These are phyloP conservation scores for Erannis defoliaria DNA, from an alignment of 2,888 invertebrate genomes.

Conservation along the genomic window DNA sequence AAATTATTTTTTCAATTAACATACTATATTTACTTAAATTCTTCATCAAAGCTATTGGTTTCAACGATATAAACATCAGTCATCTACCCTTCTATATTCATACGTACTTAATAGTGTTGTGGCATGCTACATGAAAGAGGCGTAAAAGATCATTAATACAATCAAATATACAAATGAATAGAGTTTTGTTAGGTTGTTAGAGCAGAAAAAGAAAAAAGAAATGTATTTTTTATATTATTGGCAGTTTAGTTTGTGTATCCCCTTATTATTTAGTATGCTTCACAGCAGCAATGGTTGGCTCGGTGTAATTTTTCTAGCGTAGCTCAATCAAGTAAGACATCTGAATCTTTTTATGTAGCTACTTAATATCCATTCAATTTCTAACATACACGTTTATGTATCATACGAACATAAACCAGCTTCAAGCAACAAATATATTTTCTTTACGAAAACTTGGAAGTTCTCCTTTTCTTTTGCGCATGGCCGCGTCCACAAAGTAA, in stretches of 20 bases:
- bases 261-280: background rate
- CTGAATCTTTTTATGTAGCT: background rate
- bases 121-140: too few species aligned
- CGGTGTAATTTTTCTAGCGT: background rate
- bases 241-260: too few species aligned
- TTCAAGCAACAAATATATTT: constrained; percentile 3
- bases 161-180: background rate
- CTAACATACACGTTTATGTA: background rate
- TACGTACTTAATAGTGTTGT: too few species aligned
- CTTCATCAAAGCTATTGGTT: too few species aligned
- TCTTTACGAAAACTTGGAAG: constrained; percentile 14
- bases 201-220: too few species aligned
- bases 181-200: too few species aligned
- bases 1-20: too few species aligned
- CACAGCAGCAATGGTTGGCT: background rate
- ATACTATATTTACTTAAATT: too few species aligned
- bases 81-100: too few species aligned
- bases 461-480: constrained; percentile 19
- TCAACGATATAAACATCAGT: too few species aligned
- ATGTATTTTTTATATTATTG: too few species aligned
- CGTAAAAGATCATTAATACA: background rate
- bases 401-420: background rate
- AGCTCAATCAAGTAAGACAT: background rate
- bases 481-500: constrained; percentile 26
- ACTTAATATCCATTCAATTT: background rate